phyloP scores from a whole-genome alignment of 1,140 invertebrate species.

The Camponotus vicinus region DNA sequence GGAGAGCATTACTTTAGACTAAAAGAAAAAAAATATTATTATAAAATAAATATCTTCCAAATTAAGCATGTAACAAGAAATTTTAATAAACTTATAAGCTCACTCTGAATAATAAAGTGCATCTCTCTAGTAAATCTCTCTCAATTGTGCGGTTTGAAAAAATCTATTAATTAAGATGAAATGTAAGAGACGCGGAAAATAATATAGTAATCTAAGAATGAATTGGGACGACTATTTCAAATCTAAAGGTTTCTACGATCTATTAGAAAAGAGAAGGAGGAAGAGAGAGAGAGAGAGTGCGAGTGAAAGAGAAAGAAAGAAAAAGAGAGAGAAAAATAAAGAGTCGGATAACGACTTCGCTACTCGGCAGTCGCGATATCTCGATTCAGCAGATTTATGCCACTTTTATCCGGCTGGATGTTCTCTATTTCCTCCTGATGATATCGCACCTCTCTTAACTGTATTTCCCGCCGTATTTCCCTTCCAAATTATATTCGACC shows the following conservation, averaged over 20 bases:
- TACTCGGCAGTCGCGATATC: conserved; percentile 46
- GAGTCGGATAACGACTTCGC: conserved; percentile 43
- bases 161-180: conserved; percentile 15
- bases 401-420: conserved; percentile 44
- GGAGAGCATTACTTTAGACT: not conserved
- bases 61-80: not conserved
- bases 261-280: not conserved
- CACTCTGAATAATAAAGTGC: not conserved
- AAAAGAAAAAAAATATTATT: not conserved
- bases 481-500: conserved; percentile 41
- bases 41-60: not conserved
- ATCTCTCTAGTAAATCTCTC: not conserved
- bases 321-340: conserved; percentile 16
- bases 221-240: conserved; percentile 27
- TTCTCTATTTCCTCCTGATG: conserved; percentile 42
- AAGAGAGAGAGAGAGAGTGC: too few relatives aligned
- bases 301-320: too few relatives aligned
- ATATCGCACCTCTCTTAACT: conserved; percentile 41
- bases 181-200: not conserved
- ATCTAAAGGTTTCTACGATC: conserved; percentile 26
- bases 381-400: conserved; percentile 54
- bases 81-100: not conserved
- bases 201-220: conserved; percentile 11
- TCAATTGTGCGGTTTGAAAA: not conserved
- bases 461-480: conserved; percentile 40